Base-by-base conservation (phyloP, 2,888 invertebrate genomes). In the Entomobrya multifasciata region DNA sequence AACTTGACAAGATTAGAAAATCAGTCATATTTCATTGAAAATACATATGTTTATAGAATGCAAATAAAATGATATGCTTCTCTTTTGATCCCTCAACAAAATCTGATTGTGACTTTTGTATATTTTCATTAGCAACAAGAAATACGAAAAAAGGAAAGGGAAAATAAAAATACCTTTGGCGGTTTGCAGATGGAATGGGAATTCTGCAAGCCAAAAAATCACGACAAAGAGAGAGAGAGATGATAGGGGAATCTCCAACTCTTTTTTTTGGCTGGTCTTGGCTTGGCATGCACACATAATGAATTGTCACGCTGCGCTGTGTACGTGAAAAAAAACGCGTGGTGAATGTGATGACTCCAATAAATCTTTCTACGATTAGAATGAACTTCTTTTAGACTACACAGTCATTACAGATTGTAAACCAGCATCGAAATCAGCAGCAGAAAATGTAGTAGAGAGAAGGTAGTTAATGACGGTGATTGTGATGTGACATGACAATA, bases 291-390 rank as follows among this genome's bases (percentile, higher is more conserved):
- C 49, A 25, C 20, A 49, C 15, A 44, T 85, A 78, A 78, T 85
- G 85, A 27, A 85, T 72, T 78, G 78, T 70, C 85, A 78, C 78
- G 85, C 85, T 85, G 85, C 36, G 76, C 44, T 52, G 36, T 6
- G 36, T 6, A 8, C 4, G 36, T 6, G 36, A 36, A 8, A 36
- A 8, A 36, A 36, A 36, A 36, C 36, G 41, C 36, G 77, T 78
- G 36, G 41, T 70, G 30, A 49, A 70, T 78, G 30, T 57, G 78
- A 78, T 70, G 78, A 85, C 44, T 85, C 60, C 72, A 84, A 85
- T 85, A 85, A 83, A 85, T 72, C 57, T 55, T 52, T 57, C 49
- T 55, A 49, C 36, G 70, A 60, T 81, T 57, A 77, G 25, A 17
- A 82, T 10, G 10, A 17, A 27, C 30, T 30, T 30, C n/a, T n/a